Evolutionary conservation across 2,113 vertebrate species (phyloP), one percentile per base, ranked within the genome.

Genomic region (Oryzias celebensis): DNA sequence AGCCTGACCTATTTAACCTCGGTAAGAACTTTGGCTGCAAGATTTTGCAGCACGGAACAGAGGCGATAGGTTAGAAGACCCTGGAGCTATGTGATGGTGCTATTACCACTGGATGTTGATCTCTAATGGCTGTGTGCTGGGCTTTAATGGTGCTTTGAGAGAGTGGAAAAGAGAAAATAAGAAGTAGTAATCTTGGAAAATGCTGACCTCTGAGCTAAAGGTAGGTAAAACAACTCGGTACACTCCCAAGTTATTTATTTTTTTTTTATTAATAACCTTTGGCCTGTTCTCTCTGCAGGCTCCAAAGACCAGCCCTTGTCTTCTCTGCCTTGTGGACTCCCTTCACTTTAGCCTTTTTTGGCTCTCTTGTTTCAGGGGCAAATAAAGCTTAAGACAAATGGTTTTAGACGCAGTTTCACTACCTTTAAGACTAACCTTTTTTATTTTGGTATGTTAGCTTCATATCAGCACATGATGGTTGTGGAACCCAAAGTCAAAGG

Each of bases 131-230:
- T 43, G 69, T 77, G 73, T 69, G 69, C 72, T 63, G 74, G 67
- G 45, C 65, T 58, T 55, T 89, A 87, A 89, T 88, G 85, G 85
- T 62, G 80, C 84, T 81, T 14, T 56, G 77, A 81, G 61, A 77
- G 75, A 86, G 83, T 50, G 58, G 79, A 58, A 77, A 71, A 65
- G 63, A 72, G 79, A 72, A 84, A 81, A 88, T 78, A 84, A 80
- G 78, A 77, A 70, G 80, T 72, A 75, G 85, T 89, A 84, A 89
- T 90, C 79, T 85, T 53, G 77, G 86, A 85, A 89, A 89, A 85
- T 82, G 85, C 86, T 90, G 89, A 89, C 87, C 87, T 82, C 82
- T 71, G 75, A 87, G 84, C 80, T 58, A 77, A 83, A 81, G 81
- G 68, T 69, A 72, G 78, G 67, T 71, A 71, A 58, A 73, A 85